Conservation (phyloP, 2,113 vertebrate genomes). For the Strix aluco region DNA sequence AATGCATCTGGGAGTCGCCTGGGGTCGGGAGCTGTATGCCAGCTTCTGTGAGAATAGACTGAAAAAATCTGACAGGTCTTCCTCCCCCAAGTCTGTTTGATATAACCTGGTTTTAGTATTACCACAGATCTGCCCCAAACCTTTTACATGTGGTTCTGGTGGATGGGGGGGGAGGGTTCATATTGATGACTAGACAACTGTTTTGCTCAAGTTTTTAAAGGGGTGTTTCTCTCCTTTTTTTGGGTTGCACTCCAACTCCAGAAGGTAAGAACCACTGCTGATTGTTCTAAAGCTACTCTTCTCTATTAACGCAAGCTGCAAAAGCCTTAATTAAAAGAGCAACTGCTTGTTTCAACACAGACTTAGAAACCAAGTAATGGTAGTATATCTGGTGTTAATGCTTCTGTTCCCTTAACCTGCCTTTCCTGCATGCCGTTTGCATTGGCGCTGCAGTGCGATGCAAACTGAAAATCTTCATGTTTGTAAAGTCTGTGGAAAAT, state of each 20-base stretch:
- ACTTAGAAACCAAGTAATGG: neutral
- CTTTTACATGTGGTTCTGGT: fast-evolving
- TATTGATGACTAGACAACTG: neutral
- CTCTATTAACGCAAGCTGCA: neutral
- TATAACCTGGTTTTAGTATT: fast-evolving
- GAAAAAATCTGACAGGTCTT: fast-evolving
- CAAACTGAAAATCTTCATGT: neutral
- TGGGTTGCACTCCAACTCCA: constrained; percentile 76
- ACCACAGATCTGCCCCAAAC: fast-evolving
- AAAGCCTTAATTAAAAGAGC: neutral
- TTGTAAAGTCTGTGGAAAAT: neutral
- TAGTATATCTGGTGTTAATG: neutral
- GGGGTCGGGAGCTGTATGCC: neutral
- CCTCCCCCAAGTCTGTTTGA: fast-evolving
- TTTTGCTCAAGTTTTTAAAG: constrained; percentile 71
- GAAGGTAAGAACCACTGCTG: constrained; percentile 79
- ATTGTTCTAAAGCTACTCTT: constrained; percentile 38
- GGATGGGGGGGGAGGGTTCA: neutral
- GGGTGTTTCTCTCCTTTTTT: constrained; percentile 67
- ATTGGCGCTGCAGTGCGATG: neutral
- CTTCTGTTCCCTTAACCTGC: neutral
- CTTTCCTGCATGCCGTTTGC: neutral
- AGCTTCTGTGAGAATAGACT: neutral
- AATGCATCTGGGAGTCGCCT: fast-evolving
- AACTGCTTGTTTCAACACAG: neutral